Base-by-base conservation (phyloP, 1,140 invertebrate species). In the Bombus sylvicola region DNA sequence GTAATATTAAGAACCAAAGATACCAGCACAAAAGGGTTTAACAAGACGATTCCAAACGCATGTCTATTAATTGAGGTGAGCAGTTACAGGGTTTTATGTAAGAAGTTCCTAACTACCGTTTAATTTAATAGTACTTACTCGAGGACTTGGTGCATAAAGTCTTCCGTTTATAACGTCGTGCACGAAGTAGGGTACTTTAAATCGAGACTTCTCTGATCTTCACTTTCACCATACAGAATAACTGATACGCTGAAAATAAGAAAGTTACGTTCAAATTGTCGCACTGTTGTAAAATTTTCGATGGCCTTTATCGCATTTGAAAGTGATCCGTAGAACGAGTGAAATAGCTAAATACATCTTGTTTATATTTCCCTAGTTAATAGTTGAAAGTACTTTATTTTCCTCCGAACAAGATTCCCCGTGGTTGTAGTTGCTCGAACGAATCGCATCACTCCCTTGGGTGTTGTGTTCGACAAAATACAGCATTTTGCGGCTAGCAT, bases 81-180 rank as follows among this genome's bases (percentile, higher is more conserved):
- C 89, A 90, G 89, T 90, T 90, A 87, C 81, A 90, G 77, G 80
- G 76, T 90, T 90, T 90, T 90, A 90, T 90, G 89, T 68, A 90
- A 82, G 89, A 90, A 90, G 77, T 90, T 90, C 39, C 87, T 78
- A 91, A 90, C 83, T 90, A 84, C 89, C 90, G 84, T 90, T 91
- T 90, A 91, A 91, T 91, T 90, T 90, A 91, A 91, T 88, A 90
- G 84, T 81, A 90, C 90, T 91, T 91, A 62, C 59, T n/a, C 59
- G 22, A 64, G 43, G 81, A 91, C 89, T 91, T 85, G 34, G 83
- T 72, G 47, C 89, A 90, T 90, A 90, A 90, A 90, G 89, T 87
- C 85, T 82, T 90, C 90, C 88, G 90, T 90, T 90, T 90, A 90
- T 90, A 90, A 90, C 83, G 81, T 66, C 81, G 69, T 69, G 81